These are phyloP conservation scores for Nicator chloris DNA, from an alignment of 2,113 vertebrate genomes.

Conservation along the genomic window DNA sequence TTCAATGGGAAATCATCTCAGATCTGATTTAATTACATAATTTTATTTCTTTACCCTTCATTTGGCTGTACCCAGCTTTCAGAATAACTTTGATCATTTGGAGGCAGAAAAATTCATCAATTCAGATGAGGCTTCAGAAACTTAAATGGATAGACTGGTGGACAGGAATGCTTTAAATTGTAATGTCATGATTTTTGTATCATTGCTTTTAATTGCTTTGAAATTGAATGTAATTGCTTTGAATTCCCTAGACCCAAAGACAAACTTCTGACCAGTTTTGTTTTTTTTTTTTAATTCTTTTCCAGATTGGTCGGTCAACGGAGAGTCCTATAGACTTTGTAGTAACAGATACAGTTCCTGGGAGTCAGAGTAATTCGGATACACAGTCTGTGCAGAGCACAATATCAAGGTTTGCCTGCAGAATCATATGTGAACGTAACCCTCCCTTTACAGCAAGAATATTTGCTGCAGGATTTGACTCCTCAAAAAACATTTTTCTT, in stretches of 20 bases:
- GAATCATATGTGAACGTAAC: constrained; percentile 95
- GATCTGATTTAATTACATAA: neutral
- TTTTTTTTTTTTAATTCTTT: neutral
- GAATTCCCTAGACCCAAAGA: neutral
- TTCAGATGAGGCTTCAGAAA: neutral
- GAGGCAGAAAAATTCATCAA: neutral
- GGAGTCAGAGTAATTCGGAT: constrained; percentile 92
- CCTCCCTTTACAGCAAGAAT: constrained; percentile 94
- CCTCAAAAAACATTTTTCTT: constrained; percentile 98
- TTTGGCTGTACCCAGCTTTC: neutral
- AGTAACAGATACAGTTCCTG: constrained; percentile 95
- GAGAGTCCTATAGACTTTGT: constrained; percentile 98
- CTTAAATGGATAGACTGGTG: neutral
- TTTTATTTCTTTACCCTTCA: neutral
- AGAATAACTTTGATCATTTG: neutral
- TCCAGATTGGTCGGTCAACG: constrained; percentile 94
- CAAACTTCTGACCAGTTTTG: too few species aligned
- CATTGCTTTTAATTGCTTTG: neutral
- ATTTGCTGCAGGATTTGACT: constrained; percentile 97
- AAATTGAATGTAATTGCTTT: neutral
- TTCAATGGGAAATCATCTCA: neutral
- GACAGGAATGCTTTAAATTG: neutral
- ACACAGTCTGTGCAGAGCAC: constrained; percentile 98
- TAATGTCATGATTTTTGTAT: neutral
- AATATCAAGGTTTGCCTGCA: constrained; percentile 97